Base-by-base conservation (phyloP, 2,797 vertebrate species). In the Morus bassanus region DNA sequence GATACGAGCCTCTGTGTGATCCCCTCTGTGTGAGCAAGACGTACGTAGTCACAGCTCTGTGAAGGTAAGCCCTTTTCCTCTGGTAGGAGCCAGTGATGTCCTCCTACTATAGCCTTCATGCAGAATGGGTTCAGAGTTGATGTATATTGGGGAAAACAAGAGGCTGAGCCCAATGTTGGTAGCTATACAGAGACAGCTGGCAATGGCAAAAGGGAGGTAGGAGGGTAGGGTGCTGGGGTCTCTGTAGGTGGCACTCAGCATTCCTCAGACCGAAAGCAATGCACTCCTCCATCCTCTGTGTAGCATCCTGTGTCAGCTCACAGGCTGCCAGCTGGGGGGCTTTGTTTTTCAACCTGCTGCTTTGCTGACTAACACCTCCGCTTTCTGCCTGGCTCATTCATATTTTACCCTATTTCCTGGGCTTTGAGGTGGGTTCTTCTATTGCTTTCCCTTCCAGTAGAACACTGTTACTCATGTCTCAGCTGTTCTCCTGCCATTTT, bases 281-380 rank as follows among this genome's bases (percentile, higher is more conserved):
- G 8, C 3, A 0, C 75, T 86, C 45, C 82, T 35, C 3, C 59
- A 76, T 87, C 41, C 50, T 78, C 85, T 53, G 23, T 30, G 76
- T 89, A 81, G 89, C 91, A 83, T 75, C 89, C 94, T 87, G 73
- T 84, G 77, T 28, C 28, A 39, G 39, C 82, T 96, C 46, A 3
- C 50, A 51, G 50, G 54, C 85, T 6, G 50, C 75, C 46, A 61
- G 76, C 61, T 80, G 46, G 11, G 28, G 39, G 41, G 39, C 91
- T 80, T 68, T 2, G 5, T 91, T 96, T 95, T 95, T 84, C 57
- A 87, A 13, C 51, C 43, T 59, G 72, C 79, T 59, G 72, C 95
- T 95, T 96, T 97, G 96, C 97, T 97, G 97, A 97, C 95, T 97
- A 97, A 97, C 97, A 92, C 95, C 96, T 96, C 95, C 1, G 73